phyloP scores from a whole-genome alignment of 2,797 vertebrate genomes.

The Antrozous pallidus region DNA sequence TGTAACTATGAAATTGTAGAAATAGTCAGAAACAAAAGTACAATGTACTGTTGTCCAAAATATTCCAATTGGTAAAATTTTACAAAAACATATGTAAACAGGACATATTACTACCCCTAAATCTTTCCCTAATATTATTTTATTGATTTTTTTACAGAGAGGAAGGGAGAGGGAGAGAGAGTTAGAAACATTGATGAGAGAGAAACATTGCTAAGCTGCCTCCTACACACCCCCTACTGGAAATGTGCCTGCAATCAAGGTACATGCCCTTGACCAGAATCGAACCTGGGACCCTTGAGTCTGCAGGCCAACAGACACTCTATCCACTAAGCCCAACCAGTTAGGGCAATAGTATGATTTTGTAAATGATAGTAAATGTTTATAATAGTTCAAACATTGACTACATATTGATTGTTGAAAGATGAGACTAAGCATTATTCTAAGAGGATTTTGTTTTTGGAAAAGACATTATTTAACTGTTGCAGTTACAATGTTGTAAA shows the following conservation, averaged over 20 bases:
- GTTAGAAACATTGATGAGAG: too few relatives aligned
- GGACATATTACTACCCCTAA: neutral
- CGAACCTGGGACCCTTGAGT: too few relatives aligned
- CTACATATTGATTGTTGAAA: neutral
- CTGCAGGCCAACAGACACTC: too few relatives aligned
- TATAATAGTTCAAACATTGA: neutral
- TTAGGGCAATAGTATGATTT: neutral
- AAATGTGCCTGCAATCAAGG: too few relatives aligned
- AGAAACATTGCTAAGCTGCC: too few relatives aligned
- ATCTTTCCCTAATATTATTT: neutral
- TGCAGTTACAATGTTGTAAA: neutral
- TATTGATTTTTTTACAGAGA: too few relatives aligned
- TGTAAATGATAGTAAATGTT: neutral
- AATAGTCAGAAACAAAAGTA: neutral
- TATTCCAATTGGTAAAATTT: neutral
- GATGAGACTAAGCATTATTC: neutral
- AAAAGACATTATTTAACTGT: neutral
- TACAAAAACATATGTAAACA: neutral
- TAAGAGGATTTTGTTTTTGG: neutral
- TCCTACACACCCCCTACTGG: too few relatives aligned
- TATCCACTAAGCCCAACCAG: too few relatives aligned
- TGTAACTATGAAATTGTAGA: neutral
- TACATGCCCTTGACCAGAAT: too few relatives aligned
- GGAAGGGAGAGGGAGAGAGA: too few relatives aligned
- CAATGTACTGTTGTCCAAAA: neutral